Evolutionary conservation across 2,113 vertebrate species (phyloP).

Genomic region (Mastomys natalensis): DNA sequence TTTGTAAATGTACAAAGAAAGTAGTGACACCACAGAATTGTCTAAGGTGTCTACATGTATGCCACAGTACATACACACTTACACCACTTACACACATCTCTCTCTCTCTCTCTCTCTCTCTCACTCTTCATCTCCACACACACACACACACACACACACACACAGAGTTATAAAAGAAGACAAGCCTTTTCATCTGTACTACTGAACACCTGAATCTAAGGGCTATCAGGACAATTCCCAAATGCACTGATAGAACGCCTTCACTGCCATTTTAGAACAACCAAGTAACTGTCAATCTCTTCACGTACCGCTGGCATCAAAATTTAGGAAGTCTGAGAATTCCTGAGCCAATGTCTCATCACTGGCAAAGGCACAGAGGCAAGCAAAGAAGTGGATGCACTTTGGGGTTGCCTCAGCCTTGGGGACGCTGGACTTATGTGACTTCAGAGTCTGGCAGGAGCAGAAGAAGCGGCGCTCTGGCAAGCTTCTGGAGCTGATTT

Average conservation of each 20-base stretch:
- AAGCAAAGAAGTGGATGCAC: conserved; percentile 96
- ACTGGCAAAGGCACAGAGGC: conserved; percentile 94
- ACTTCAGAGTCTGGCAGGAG: conserved; percentile 84
- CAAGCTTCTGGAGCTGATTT: conserved; percentile 67
- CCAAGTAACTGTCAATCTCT: neutral
- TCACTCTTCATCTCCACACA: neutral
- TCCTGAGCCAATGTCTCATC: conserved; percentile 93
- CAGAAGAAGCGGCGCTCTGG: conserved; percentile 87
- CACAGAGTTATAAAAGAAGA: neutral
- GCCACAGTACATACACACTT: neutral
- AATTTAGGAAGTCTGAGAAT: conserved; percentile 91
- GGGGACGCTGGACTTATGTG: conserved; percentile 58
- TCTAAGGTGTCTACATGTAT: neutral
- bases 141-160: neutral
- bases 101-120: too few species aligned
- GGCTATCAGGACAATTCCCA: conserved; percentile 57
- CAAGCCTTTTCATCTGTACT: conserved; percentile 40
- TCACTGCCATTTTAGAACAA: conserved; percentile 61
- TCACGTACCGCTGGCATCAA: conserved; percentile 86
- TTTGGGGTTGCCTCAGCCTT: conserved; percentile 73
- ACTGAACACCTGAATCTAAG: conserved; percentile 59
- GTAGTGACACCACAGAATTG: neutral
- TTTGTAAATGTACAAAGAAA: neutral
- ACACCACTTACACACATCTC: too few species aligned
- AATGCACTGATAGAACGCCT: conserved; percentile 8